These are phyloP conservation scores for Lepus timidus DNA, from an alignment of 2,113 vertebrate genomes.

Conservation along the genomic window DNA sequence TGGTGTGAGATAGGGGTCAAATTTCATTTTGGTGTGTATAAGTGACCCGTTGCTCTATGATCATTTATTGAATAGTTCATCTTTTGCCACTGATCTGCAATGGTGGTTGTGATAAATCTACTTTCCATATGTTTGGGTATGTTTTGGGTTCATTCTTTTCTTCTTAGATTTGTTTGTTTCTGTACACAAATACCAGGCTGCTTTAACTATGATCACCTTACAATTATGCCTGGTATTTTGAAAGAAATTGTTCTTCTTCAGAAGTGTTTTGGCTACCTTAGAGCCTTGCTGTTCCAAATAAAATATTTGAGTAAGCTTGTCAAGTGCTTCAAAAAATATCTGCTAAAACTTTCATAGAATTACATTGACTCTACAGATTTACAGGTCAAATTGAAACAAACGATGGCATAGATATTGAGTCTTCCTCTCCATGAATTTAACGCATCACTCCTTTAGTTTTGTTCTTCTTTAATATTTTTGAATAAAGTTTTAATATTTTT, in stretches of 20 bases:
- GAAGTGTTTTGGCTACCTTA: background rate
- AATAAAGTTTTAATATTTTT: slow-evolving; percentile 42
- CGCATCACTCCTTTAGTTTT: slow-evolving; percentile 30
- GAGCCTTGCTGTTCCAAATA: background rate
- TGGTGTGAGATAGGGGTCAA: background rate
- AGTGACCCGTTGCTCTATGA: background rate
- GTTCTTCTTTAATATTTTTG: slow-evolving; percentile 21
- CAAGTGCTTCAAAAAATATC: background rate
- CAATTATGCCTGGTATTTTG: background rate
- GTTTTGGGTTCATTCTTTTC: background rate
- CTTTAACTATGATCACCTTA: background rate
- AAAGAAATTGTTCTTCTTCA: slow-evolving; percentile 15
- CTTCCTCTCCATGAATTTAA: slow-evolving; percentile 8
- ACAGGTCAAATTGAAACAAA: slow-evolving; percentile 45
- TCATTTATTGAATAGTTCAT: background rate
- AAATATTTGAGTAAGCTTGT: background rate
- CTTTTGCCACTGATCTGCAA: background rate
- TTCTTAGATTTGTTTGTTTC: background rate
- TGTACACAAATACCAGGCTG: background rate
- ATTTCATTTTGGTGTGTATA: slow-evolving; percentile 18
- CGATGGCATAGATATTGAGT: slow-evolving; percentile 4
- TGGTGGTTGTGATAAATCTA: background rate
- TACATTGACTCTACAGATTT: background rate
- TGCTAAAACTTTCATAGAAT: background rate
- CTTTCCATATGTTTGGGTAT: background rate